phyloP scores from a whole-genome alignment of 2,888 invertebrate species.

The Archips xylosteana region DNA sequence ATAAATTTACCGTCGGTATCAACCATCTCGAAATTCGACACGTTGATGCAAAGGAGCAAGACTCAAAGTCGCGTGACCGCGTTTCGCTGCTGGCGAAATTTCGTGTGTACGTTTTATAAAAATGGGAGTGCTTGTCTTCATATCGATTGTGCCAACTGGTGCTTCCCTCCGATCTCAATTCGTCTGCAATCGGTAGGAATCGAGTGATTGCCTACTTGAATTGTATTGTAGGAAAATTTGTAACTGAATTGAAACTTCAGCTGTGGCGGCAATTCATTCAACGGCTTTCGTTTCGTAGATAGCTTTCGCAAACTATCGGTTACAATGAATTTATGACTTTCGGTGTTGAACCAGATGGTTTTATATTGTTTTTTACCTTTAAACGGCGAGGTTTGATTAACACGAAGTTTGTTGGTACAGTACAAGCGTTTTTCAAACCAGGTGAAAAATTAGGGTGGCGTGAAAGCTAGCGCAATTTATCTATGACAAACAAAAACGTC shows the following conservation, averaged over 20 bases:
- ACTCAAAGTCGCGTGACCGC: constrained; percentile 56
- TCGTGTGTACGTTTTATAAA: constrained; percentile 57
- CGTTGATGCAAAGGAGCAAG: constrained; percentile 64
- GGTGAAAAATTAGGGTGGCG: not conserved
- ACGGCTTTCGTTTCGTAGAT: constrained; percentile 49
- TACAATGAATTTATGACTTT: constrained; percentile 19
- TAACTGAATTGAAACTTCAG: constrained; percentile 44
- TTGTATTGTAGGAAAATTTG: constrained; percentile 43
- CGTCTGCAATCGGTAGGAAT: constrained; percentile 69
- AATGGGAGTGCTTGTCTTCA: constrained; percentile 69
- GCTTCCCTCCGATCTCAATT: constrained; percentile 81
- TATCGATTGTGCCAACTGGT: constrained; percentile 85
- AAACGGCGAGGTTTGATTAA: not conserved
- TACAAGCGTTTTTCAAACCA: not conserved
- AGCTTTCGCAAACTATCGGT: constrained; percentile 25
- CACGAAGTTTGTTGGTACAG: not conserved
- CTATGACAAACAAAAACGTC: too few species aligned
- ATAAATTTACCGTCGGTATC: constrained; percentile 54
- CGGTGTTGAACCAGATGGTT: not conserved
- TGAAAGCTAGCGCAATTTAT: too few species aligned
- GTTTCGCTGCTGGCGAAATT: constrained; percentile 53
- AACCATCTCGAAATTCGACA: constrained; percentile 53
- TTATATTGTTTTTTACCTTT: not conserved
- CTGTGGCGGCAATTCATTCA: constrained; percentile 30
- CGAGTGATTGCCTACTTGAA: constrained; percentile 69